Base-by-base conservation (phyloP, 1,140 invertebrate species). In the Cydia splendana region DNA sequence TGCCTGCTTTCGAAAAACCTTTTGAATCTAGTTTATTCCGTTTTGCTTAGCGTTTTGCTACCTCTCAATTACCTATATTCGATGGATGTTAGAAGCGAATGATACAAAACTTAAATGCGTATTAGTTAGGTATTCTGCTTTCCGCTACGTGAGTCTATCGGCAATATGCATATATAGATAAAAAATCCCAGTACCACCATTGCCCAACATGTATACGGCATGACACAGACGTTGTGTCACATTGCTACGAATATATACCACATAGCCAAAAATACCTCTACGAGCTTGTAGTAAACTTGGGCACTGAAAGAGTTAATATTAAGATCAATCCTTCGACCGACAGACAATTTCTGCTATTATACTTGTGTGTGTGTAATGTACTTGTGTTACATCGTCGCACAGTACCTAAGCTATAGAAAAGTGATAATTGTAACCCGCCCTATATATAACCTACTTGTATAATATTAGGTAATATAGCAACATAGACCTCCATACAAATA, bases 401-500 rank as follows among this genome's bases (percentile, higher is more conserved):
- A 53, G n/a, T 53, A 53, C n/a, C 53, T 57, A 57, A 57, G n/a
- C 5, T 7, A 57, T 57, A 57, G 53, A 57, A 57, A 57, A 18
- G 53, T 57, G 53, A 57, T 57, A 57, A 6, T 57, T 57, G 13
- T 57, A 57, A 57, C 53, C 53, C n/a, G 53, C 53, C 53, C 53
- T 57, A 42, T 42, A 42, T 42, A 18, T 57, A 18, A 57, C n/a
- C 53, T 62, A 62, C 57, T 53, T 51, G 3, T n/a, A 6, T 30
- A 30, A 30, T 30, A 30, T 30, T 10, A 20, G n/a, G 30, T 34
- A 30, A 30, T 20, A 62, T 24, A 62, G 57, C 18, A 38, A 71
- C 10, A 71, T 71, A 71, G 30, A 18, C n/a, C 67, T 10, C 34
- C 34, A 71, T 71, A 38, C n/a, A 71, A 45, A 71, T 71, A 38